Evolutionary conservation across 1,140 invertebrate species (phyloP), one percentile per base, ranked within the genome.

Genomic region (Drosophila tropicalis): DNA sequence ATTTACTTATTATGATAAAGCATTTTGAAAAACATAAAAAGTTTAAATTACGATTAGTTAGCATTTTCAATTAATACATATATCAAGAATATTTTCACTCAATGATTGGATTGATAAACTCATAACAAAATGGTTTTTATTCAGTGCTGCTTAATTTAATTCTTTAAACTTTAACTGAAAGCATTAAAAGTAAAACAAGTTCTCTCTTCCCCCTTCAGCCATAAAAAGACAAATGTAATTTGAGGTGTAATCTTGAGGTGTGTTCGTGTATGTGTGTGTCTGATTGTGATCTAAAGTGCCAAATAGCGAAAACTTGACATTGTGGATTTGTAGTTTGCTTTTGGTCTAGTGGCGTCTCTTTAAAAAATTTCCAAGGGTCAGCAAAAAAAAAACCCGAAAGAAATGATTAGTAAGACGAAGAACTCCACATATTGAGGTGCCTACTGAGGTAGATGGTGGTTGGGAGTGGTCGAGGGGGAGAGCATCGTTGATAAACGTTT

Each of bases 341-440:
- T 39, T 39, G 36, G 36, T 39, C 36, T 51, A 19, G 44, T 51
- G 44, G 44, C 44, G 44, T 51, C 44, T 51, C 44, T 51, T 22
- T 10, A 22, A 51, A 51, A 51, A 51, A 51, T 51, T 9, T 51
- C 10, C 44, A n/a, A 5, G 44, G 44, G 44, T 51, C 44, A 51
- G 44, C 44, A 51, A 29, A 29, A 29, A 29, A 47, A 15, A 17
- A 47, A 36, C 34, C 36, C 36, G 3, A 51, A 51, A 17, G 79
- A 71, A 82, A 66, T 76, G 82, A 76, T 87, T 82, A 74, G 66
- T 68, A 72, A 66, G 76, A 65, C 73, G 66, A 78, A 72, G 66
- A 78, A 72, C 68, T 57, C 41, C 70, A 15, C 15, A 19, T 17
- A 17, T 19, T 19, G 15, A 6, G n/a, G 15, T 7, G 10, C 3